phyloP scores from a whole-genome alignment of 2,797 vertebrate genomes.

The Ambastaia sidthimunki region DNA sequence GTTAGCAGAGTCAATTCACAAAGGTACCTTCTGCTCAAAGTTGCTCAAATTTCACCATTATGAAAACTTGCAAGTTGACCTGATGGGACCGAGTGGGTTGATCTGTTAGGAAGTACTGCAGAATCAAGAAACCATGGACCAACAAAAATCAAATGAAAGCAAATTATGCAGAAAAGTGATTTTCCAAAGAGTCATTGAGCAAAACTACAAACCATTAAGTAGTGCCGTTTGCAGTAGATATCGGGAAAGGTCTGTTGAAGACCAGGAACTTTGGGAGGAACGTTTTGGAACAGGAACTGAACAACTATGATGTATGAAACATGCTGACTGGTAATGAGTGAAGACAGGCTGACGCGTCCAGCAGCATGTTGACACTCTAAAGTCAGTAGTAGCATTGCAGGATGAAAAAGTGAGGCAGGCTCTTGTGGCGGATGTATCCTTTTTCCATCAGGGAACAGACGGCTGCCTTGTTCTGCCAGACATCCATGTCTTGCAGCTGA shows the following conservation, averaged over 20 bases:
- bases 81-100: not conserved
- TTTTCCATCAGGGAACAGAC: constrained; percentile 69
- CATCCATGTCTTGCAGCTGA: constrained; percentile 56
- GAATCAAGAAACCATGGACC: not conserved
- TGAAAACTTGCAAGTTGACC: constrained; percentile 24
- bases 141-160: not conserved
- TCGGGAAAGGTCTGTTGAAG: not conserved
- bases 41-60: constrained; percentile 36
- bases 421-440: constrained; percentile 68
- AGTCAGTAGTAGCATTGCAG: constrained; percentile 21
- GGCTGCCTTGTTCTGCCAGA: constrained; percentile 61
- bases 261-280: not conserved
- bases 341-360: constrained; percentile 15
- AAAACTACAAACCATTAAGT: constrained; percentile 3
- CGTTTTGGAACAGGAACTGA: constrained; percentile 12
- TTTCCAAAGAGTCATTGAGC: not conserved
- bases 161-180: not conserved
- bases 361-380: constrained; percentile 41
- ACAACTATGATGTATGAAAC: constrained; percentile 33
- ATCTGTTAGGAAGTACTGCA: constrained; percentile 15
- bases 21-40: constrained; percentile 6
- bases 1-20: constrained; percentile 23
- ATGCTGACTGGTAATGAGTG: constrained; percentile 36
- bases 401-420: constrained; percentile 53
- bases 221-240: not conserved